Evolutionary conservation across 2,113 vertebrate species (phyloP), one percentile per base, ranked within the genome.

Genomic region (Cinclus cinclus): DNA sequence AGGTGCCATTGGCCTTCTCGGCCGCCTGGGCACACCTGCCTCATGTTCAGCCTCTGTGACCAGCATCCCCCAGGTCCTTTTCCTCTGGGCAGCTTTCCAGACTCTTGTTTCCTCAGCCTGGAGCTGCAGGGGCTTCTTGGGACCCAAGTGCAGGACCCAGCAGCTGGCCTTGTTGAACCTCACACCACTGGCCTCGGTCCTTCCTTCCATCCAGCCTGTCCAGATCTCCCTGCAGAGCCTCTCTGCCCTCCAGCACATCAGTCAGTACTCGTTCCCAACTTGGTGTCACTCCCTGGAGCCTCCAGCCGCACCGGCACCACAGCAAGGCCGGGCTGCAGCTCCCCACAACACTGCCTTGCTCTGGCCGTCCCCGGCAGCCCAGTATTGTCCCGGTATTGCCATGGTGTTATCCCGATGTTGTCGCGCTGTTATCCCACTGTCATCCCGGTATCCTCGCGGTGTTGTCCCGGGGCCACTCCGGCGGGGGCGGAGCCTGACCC

Each of bases 401-500:
- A 15, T 25, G 1, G 17, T 3, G 4, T 6, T 21, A 1, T 33
- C 33, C 13, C 27, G 2, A 7, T 2, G 12, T 4, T 24, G 0
- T 15, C 41, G 9, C 13, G 3, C 2, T 37, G 35, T 37, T 37
- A 37, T 37, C 35, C 35, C 35, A 37, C 35, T 37, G 35, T 37
- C 35, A 37, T 37, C 35, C 35, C 35, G 35, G 35, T 37, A 8
- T 37, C 35, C 35, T 37, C 35, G 35, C 27, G 5, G 7, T 0
- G 19, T 1, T 7, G 7, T 12, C 24, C n/a, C 3, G 3, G 4
- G 5, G 1, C 15, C 4, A 7, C 19, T 30, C 28, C 2, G 6
- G 5, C 9, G 25, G 3, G 30, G 85, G 76, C 67, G 86, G 76
- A 7, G 76, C 59, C 21, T 5, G 4, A 0, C 1, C 4, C 1